A percentile compares a stretch with the other conserved stretches of the same genome.
Evolutionary conservation across 2,113 vertebrate species (phyloP).

Genomic region (Trichomycterus rosablanca): DNA sequence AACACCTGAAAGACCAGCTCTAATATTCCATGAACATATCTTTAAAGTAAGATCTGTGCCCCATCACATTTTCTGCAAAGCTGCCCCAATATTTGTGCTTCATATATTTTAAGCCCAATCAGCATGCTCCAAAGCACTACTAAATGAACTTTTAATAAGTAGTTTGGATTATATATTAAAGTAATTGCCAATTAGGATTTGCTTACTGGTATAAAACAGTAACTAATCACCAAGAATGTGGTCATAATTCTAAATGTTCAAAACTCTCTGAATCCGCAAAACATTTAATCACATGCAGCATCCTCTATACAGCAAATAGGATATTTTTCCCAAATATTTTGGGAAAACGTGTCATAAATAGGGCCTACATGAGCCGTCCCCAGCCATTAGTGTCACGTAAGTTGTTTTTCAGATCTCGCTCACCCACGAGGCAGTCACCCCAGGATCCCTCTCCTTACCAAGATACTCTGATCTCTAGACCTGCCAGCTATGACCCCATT

Average conservation of each 20-base stretch:
- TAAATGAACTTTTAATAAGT: conserved; percentile 68
- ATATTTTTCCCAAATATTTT: too few relatives aligned
- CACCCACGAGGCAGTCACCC: conserved; percentile 27
- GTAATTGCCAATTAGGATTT: conserved; percentile 74
- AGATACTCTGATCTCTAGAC: conserved; percentile 44
- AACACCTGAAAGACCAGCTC: background rate
- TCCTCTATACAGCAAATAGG: conserved; percentile 22
- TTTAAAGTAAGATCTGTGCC: background rate
- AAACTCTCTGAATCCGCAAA: background rate
- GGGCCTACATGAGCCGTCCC: conserved; percentile 36
- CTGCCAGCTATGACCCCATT: conserved; percentile 46
- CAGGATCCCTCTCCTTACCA: conserved; percentile 32
- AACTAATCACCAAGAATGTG: conserved; percentile 28
- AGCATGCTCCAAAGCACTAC: conserved; percentile 62
- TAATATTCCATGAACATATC: background rate
- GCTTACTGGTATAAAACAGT: conserved; percentile 64
- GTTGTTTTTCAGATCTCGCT: conserved; percentile 29
- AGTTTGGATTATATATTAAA: conserved; percentile 69
- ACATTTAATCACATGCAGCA: background rate
- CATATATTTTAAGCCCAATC: conserved; percentile 57
- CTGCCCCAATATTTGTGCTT: conserved; percentile 54
- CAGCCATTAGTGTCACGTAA: conserved; percentile 43
- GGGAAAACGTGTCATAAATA: conserved; percentile 33
- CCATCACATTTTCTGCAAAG: conserved; percentile 15
- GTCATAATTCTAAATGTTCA: conserved; percentile 26